A percentile compares a stretch with the other conserved stretches of the same genome.
Conservation (phyloP, 2,113 vertebrate species). For the Acrocephalus kingi region DNA sequence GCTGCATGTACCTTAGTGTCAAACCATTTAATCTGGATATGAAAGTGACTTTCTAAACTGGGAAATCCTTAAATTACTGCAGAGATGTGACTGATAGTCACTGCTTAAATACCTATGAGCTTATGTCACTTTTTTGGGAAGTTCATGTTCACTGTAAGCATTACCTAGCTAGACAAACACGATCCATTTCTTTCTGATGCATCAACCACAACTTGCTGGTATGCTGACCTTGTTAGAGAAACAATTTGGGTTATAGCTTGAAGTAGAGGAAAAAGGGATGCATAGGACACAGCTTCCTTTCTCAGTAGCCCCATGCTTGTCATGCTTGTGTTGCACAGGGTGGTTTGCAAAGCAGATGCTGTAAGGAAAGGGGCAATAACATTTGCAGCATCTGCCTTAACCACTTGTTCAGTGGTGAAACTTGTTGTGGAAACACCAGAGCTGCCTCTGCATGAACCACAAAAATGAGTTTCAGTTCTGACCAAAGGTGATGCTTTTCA, state of each 20-base stretch:
- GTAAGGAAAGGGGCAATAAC: not conserved
- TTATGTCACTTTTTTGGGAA: slow-evolving; percentile 2
- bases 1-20: not conserved
- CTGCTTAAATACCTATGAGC: not conserved
- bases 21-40: not conserved
- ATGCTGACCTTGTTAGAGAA: not conserved
- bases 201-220: not conserved
- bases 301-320: not conserved
- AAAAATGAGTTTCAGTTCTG: not conserved
- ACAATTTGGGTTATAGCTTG: not conserved
- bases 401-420: not conserved
- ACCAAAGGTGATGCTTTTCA: not conserved
- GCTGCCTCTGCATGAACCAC: not conserved
- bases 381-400: not conserved
- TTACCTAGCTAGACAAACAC: not conserved
- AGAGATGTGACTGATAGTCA: not conserved
- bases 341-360: not conserved
- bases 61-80: not conserved
- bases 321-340: not conserved
- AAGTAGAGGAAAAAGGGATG: not conserved
- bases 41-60: not conserved
- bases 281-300: not conserved
- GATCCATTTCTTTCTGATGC: not conserved
- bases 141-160: not conserved
- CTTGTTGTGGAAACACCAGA: not conserved